Evolutionary conservation across 1,140 invertebrate genomes (phyloP).

Genomic region (Eulimnadia texana): DNA sequence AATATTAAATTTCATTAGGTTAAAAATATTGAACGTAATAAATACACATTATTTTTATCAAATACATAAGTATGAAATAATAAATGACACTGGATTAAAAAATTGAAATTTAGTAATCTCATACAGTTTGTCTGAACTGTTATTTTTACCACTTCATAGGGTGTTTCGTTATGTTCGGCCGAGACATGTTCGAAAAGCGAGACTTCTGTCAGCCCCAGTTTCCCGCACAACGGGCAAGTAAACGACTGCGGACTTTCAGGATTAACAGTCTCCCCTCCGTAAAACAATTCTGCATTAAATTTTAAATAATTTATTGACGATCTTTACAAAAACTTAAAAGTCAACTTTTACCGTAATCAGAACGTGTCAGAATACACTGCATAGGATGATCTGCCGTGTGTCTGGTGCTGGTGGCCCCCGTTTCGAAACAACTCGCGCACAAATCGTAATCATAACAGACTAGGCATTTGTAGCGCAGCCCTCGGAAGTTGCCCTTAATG

Average conservation of each 20-base stretch:
- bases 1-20: too few relatives aligned
- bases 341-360: conserved; percentile 67
- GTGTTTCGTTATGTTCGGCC: conserved; percentile 67
- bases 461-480: conserved; percentile 93
- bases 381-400: conserved; percentile 92
- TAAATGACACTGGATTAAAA: too few relatives aligned
- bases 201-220: conserved; percentile 87
- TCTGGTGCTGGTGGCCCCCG: conserved; percentile 77
- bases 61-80: too few relatives aligned
- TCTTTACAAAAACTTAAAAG: not conserved
- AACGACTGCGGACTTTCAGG: conserved; percentile 86
- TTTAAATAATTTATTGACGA: conserved; percentile 10
- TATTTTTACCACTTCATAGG: conserved; percentile 63
- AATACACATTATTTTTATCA: too few relatives aligned
- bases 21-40: too few relatives aligned
- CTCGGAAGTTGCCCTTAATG: conserved; percentile 93
- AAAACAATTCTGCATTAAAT: conserved; percentile 67
- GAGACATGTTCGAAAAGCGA: conserved; percentile 84
- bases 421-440: conserved; percentile 90
- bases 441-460: conserved; percentile 98
- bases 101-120: too few relatives aligned
- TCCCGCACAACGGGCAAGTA: conserved; percentile 91
- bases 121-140: too few relatives aligned
- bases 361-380: conserved; percentile 93
- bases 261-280: conserved; percentile 74